Conservation (phyloP, 23 tunicate species). For the Ascidia mentula region DNA sequence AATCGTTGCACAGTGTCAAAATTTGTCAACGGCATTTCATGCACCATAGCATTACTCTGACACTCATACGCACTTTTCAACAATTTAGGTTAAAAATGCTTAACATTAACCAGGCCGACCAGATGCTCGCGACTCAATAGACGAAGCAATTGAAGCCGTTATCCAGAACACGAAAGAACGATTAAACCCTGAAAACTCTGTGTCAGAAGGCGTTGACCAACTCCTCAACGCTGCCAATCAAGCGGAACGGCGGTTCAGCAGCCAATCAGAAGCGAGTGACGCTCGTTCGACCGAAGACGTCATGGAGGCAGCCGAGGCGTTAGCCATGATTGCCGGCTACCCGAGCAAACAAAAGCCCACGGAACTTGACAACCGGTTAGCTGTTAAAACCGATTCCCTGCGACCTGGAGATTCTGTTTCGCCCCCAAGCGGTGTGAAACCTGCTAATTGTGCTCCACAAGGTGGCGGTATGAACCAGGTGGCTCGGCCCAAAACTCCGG, state of each 20-base stretch:
- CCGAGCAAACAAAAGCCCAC: conserved; percentile 11
- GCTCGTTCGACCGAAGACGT: conserved; percentile 42
- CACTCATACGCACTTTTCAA: too few relatives aligned
- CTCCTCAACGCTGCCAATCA: conserved; percentile 36
- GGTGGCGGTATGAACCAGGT: neutral
- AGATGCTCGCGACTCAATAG: conserved; percentile 58
- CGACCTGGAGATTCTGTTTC: neutral
- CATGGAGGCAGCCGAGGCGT: conserved; percentile 74
- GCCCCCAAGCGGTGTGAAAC: neutral
- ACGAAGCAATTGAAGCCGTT: conserved; percentile 77
- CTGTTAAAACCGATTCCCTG: too few relatives aligned
- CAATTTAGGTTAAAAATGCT: too few relatives aligned
- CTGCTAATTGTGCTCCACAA: neutral
- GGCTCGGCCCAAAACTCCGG: neutral
- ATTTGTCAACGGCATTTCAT: too few relatives aligned
- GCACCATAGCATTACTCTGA: too few relatives aligned
- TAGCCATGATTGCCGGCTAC: conserved; percentile 62
- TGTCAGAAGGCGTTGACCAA: conserved; percentile 37
- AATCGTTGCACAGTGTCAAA: too few relatives aligned
- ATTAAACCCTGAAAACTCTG: neutral
- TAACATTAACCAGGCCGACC: neutral
- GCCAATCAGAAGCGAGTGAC: conserved; percentile 40
- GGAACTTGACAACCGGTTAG: conserved; percentile 2
- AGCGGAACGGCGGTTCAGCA: conserved; percentile 32
- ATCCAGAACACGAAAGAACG: conserved; percentile 20